Percentiles rank a stretch among this genome's conserved stretches.
These are phyloP conservation scores for Pentamera pediparva DNA, from an alignment of 53 echinoderm and acorn worm species.

Conservation along the genomic window DNA sequence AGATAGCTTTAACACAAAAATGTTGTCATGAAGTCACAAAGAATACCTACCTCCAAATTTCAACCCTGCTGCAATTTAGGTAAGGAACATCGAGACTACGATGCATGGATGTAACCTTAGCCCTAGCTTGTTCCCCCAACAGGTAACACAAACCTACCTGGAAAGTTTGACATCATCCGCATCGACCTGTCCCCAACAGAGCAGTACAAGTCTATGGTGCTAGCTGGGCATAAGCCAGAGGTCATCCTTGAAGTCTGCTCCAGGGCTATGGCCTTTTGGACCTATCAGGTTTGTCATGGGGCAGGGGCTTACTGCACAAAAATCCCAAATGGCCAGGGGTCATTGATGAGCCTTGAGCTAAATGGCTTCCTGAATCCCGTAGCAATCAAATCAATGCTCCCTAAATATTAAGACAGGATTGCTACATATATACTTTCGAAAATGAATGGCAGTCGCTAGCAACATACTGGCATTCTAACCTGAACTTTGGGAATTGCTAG, in stretches of 20 bases:
- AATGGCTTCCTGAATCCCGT: too few species aligned
- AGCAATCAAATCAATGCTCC: too few species aligned
- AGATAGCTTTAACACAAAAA: too few species aligned
- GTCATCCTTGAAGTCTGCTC: constrained; percentile 73
- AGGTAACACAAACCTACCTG: constrained; percentile 83
- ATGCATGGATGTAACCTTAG: neutral
- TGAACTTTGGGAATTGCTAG: too few species aligned
- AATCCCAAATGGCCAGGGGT: neutral
- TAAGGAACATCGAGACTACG: neutral
- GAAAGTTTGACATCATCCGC: constrained; percentile 91
- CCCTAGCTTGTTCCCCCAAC: neutral
- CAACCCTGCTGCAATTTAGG: neutral
- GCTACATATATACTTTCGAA: too few species aligned
- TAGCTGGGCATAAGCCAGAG: constrained; percentile 92
- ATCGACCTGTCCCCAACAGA: constrained; percentile 87
- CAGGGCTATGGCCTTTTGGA: constrained; percentile 90
- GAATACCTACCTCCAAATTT: neutral
- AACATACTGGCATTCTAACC: too few species aligned
- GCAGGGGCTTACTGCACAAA: neutral
- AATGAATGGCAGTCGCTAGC: too few species aligned
- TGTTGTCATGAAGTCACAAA: neutral
- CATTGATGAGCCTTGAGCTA: too few species aligned
- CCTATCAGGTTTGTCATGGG: constrained; percentile 94
- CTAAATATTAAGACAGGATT: too few species aligned
- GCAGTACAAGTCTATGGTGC: constrained; percentile 98